Evolutionary conservation across 2,113 vertebrate species (phyloP).

Genomic region (Octodon degus): DNA sequence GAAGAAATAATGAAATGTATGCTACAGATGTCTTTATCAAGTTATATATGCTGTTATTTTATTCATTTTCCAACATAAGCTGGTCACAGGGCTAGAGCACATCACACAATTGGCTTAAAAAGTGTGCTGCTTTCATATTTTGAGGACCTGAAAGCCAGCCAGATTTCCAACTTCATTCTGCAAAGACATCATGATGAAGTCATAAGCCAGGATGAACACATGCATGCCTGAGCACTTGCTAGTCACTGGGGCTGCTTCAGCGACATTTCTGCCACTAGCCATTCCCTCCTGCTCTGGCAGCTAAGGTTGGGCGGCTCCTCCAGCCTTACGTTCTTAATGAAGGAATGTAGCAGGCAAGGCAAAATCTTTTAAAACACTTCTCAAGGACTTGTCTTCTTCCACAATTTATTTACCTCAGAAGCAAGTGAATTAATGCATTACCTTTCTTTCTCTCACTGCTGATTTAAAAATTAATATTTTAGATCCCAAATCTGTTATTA

Average conservation of each 20-base stretch:
- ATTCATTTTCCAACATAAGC: background rate
- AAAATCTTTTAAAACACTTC: background rate
- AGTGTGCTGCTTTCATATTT: background rate
- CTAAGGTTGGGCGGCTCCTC: background rate
- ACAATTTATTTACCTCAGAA: background rate
- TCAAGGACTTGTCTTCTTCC: background rate
- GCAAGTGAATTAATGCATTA: background rate
- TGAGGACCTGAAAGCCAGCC: background rate
- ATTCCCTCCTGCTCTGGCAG: background rate
- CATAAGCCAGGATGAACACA: background rate
- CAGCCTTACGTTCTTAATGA: background rate
- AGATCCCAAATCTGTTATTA: background rate
- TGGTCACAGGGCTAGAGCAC: background rate
- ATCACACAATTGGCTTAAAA: background rate
- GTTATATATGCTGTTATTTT: background rate
- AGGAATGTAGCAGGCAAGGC: background rate
- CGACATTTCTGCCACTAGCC: background rate
- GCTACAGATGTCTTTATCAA: background rate
- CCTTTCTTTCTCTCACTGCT: background rate
- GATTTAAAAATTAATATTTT: conserved; percentile 21
- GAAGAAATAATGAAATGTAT: background rate
- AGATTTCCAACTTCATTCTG: conserved; percentile 27
- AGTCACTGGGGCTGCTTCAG: background rate
- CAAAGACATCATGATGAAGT: background rate
- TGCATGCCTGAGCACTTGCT: background rate